Base-by-base conservation (phyloP, 2,113 vertebrate species). In the Dasyornis broadbenti region DNA sequence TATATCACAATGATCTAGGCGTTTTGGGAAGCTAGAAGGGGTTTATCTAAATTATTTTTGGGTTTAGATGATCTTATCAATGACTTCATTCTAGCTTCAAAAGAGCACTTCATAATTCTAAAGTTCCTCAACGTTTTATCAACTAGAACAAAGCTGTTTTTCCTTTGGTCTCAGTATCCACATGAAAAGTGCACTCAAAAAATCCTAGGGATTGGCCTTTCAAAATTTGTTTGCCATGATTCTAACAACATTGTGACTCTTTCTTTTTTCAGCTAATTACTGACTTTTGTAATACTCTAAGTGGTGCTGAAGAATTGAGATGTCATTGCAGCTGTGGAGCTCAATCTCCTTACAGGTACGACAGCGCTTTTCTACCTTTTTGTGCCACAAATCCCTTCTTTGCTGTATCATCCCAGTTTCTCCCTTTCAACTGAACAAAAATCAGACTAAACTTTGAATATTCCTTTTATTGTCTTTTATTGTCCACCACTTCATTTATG, bases 31-130 rank as follows among this genome's bases (percentile, higher is more conserved):
- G 70, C 42, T 82, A 80, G 35, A 69, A 93, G 53, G 40, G 33
- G 28, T 65, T 96, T 89, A 80, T 83, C 76, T 75, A 63, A 82
- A 89, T 66, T 64, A n/a, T 45, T 82, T 72, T 21, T 10, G 27
- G 22, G n/a, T 94, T 96, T 95, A 89, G 49, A 66, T 83, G 64
- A 73, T 94, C 77, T 95, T 96, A 96, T 94, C 95, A 84, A 37
- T 91, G 61, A 82, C 49, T 94, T 93, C 52, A 75, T 93, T 93
- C 14, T 76, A 24, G 84, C 81, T 96, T 97, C 95, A 95, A 94
- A 97, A 84, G 90, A 61, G 75, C 82, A 69, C 63, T 92, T 96
- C 45, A 47, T 81, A 66, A 96, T 78, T 95, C 89, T 90, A 91
- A 94, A 95, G 61, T 33, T 89, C 76, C 57, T 33, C 44, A 28